A percentile compares a stretch with the other conserved stretches of the same genome.
Evolutionary conservation across 2,888 invertebrate genomes (phyloP).

Genomic region (Elysia crispata): DNA sequence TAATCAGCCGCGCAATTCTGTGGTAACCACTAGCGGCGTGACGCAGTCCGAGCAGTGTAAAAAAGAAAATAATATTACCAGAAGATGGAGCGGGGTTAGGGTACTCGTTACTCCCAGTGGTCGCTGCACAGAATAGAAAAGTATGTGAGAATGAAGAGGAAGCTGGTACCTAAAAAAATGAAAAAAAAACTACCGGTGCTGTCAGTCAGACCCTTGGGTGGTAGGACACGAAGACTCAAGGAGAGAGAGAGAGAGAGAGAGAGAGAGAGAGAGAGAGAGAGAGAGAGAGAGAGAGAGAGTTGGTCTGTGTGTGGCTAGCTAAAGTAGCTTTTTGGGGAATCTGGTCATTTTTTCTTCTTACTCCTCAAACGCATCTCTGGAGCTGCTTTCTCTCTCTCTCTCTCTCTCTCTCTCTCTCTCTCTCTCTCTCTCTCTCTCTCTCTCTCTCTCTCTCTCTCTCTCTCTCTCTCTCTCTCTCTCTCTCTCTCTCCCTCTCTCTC

Average conservation of each 20-base stretch:
- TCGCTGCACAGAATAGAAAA: too few relatives aligned
- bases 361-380: too few relatives aligned
- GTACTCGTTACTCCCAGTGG: too few relatives aligned
- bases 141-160: too few relatives aligned
- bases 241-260: neutral
- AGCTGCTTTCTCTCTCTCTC: slow-evolving; percentile 2
- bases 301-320: too few relatives aligned
- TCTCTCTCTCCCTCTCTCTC: neutral
- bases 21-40: slow-evolving; percentile 39
- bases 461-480: neutral
- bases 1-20: slow-evolving; percentile 38
- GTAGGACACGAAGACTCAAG: slow-evolving; percentile 14
- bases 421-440: neutral
- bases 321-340: too few relatives aligned
- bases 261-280: too few relatives aligned
- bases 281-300: neutral
- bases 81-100: too few relatives aligned
- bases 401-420: slow-evolving; percentile 9
- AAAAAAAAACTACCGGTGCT: slow-evolving; percentile 18
- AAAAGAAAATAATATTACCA: neutral
- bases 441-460: neutral
- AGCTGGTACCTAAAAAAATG: too few relatives aligned
- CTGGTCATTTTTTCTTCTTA: too few relatives aligned
- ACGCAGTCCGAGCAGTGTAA: slow-evolving; percentile 41
- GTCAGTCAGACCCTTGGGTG: neutral